These are phyloP conservation scores for Acanthisitta chloris DNA, from an alignment of 2,113 vertebrate species.

Conservation along the genomic window DNA sequence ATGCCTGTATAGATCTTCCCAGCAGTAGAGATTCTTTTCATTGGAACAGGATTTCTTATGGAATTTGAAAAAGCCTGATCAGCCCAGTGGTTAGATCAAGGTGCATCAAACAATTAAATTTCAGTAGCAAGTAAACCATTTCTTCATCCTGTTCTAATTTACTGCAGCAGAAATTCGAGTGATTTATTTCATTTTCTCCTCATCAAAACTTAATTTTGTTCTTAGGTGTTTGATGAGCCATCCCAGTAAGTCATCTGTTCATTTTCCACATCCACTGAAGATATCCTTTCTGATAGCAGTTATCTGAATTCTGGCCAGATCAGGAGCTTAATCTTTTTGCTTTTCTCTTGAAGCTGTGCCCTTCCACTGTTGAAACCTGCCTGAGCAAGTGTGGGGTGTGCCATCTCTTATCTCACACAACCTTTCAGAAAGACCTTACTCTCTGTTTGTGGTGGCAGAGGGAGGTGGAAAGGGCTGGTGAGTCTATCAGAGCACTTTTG, in stretches of 20 bases:
- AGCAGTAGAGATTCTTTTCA: not conserved
- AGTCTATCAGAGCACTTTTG: not conserved
- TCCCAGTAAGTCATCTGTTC: not conserved
- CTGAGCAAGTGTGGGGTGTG: not conserved
- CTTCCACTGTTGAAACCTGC: not conserved
- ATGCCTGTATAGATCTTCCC: not conserved
- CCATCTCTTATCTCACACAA: not conserved
- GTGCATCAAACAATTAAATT: not conserved
- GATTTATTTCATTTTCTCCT: not conserved
- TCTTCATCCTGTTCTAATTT: not conserved
- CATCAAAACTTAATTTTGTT: not conserved
- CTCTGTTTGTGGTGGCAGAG: not conserved
- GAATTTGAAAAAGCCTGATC: not conserved
- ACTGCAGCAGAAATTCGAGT: not conserved
- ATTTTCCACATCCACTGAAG: not conserved
- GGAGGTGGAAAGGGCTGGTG: not conserved
- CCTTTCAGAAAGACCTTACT: not conserved
- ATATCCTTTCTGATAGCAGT: not conserved
- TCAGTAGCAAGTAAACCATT: not conserved
- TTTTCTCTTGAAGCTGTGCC: not conserved
- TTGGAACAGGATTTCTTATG: not conserved
- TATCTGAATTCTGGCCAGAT: not conserved
- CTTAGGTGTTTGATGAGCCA: not conserved
- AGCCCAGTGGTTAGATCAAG: not conserved
- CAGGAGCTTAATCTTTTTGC: not conserved